These are phyloP conservation scores for Loriculus beryllinus DNA, from an alignment of 2,797 vertebrate genomes.

Conservation along the genomic window DNA sequence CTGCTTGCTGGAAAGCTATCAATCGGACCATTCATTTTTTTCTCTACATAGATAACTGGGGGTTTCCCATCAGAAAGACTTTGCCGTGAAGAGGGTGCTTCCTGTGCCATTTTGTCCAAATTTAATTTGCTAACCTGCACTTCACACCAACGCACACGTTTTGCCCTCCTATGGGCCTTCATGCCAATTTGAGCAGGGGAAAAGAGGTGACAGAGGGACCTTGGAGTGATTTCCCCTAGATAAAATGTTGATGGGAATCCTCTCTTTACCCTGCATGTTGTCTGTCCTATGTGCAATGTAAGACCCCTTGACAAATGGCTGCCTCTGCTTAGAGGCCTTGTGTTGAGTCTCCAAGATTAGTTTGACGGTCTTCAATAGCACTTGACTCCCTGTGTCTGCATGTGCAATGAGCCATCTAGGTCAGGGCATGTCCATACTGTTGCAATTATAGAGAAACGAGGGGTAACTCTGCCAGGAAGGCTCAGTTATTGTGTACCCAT, in stretches of 20 bases:
- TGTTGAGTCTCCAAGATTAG: not conserved
- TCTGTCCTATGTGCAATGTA: not conserved
- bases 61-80: not conserved
- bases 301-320: not conserved
- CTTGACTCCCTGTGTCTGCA: not conserved
- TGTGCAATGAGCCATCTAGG: not conserved
- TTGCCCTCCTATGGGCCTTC: not conserved
- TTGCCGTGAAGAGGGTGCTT: not conserved
- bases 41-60: not conserved
- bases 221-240: not conserved
- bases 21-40: not conserved
- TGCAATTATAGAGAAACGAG: fast-evolving
- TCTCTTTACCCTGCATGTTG: not conserved
- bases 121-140: not conserved
- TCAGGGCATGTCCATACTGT: fast-evolving
- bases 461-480: not conserved
- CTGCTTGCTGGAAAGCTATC: not conserved
- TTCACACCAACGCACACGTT: fast-evolving
- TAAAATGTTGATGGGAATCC: not conserved
- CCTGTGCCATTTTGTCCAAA: not conserved
- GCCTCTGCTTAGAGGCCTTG: not conserved
- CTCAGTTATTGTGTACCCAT: not conserved
- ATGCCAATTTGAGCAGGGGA: not conserved
- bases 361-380: not conserved
- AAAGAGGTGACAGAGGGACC: not conserved